These are phyloP conservation scores for Apamea crenata DNA, from an alignment of 2,888 invertebrate genomes.

Conservation along the genomic window DNA sequence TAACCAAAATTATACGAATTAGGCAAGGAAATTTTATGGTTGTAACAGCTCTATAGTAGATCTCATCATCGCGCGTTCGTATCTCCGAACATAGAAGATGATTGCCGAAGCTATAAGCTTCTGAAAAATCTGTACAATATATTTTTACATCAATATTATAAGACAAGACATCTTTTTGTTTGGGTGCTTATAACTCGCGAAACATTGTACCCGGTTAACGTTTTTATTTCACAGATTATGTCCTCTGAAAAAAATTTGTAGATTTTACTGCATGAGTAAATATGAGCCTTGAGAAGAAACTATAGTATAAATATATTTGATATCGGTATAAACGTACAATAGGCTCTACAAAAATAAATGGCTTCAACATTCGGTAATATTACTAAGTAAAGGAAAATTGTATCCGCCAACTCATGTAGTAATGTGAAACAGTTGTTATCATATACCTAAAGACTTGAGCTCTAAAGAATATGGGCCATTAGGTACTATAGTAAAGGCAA, in stretches of 20 bases:
- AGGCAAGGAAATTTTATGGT: neutral
- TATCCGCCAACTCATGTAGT: neutral
- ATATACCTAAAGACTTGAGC: neutral
- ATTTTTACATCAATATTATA: neutral
- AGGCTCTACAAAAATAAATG: neutral
- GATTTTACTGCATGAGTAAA: neutral
- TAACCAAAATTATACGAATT: neutral
- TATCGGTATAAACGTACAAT: neutral
- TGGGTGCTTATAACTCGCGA: neutral
- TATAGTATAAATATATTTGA: neutral
- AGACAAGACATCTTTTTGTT: neutral
- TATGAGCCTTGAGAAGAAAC: neutral
- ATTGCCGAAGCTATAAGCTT: neutral
- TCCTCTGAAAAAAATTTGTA: neutral
- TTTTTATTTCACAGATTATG: too few relatives aligned
- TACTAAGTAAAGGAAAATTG: slow-evolving; percentile 5
- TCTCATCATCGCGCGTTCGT: neutral
- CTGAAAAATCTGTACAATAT: neutral
- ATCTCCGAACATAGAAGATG: neutral
- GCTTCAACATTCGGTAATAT: neutral
- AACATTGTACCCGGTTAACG: neutral
- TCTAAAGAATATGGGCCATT: neutral
- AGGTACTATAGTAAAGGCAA: neutral
- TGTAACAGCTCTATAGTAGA: neutral
- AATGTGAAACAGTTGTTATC: neutral